Percentiles rank a stretch among this genome's conserved stretches.
Evolutionary conservation across 2,113 vertebrate species (phyloP).

Genomic region (Rhineura floridana): DNA sequence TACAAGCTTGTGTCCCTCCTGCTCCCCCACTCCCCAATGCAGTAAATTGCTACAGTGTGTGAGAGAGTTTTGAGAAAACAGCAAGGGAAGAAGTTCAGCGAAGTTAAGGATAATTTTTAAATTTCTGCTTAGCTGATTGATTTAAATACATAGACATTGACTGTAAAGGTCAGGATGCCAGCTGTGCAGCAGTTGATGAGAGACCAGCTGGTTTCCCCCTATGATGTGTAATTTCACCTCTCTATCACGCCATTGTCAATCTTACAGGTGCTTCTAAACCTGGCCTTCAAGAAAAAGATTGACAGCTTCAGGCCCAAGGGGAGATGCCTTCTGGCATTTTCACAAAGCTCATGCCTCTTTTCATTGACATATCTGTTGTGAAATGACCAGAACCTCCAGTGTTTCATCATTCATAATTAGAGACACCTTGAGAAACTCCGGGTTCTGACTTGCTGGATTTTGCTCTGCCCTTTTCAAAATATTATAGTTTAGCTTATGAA

Average conservation of each 20-base stretch:
- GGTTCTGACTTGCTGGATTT: not conserved
- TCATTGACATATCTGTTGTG: not conserved
- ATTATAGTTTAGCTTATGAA: not conserved
- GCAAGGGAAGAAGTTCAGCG: conserved; percentile 16
- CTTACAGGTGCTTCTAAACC: conserved; percentile 18
- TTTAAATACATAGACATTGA: not conserved
- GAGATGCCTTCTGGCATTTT: conserved; percentile 1
- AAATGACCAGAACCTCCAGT: not conserved
- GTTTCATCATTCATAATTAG: not conserved
- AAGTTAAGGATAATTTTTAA: conserved; percentile 22
- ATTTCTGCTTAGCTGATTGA: not conserved
- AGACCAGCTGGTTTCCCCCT: not conserved
- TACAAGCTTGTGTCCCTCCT: not conserved
- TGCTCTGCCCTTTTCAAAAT: not conserved
- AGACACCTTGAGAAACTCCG: conserved; percentile 15
- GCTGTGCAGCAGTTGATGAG: not conserved
- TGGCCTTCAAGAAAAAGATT: not conserved
- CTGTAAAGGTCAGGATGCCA: conserved; percentile 32
- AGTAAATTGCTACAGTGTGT: not conserved
- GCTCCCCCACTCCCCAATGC: not conserved
- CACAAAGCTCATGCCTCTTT: not conserved
- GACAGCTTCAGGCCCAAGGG: not conserved
- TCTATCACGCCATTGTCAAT: not conserved
- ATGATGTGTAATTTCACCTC: conserved; percentile 27
- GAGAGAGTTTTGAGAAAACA: not conserved